phyloP scores from a whole-genome alignment of 2,888 invertebrate genomes.

The Callyntrura guangdongensis region DNA sequence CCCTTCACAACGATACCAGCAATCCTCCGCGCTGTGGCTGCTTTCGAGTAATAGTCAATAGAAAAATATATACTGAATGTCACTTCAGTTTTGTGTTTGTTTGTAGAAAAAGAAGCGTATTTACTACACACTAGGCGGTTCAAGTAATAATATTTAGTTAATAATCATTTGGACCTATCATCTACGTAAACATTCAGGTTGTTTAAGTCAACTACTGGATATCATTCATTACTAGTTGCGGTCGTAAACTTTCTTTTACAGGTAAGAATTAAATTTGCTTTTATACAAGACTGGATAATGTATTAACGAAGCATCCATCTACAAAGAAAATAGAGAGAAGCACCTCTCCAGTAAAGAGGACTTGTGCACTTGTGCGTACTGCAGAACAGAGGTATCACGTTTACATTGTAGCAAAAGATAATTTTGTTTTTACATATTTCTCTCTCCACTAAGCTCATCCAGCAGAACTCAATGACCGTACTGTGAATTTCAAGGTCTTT shows the following conservation, averaged over 20 bases:
- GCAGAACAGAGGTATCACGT: not conserved
- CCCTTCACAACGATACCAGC: not conserved
- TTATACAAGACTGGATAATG: no score
- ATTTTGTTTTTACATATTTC: slow-evolving; percentile 25
- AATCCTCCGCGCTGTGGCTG: not conserved
- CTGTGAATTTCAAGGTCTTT: slow-evolving; percentile 30
- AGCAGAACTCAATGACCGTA: slow-evolving; percentile 40
- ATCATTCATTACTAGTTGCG: not conserved
- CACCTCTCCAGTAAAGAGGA: not conserved
- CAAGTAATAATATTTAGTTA: slow-evolving; percentile 7
- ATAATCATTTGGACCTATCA: slow-evolving; percentile 11
- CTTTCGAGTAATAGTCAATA: not conserved
- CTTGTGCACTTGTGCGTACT: no score
- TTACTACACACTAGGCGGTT: not conserved
- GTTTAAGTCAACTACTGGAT: not conserved
- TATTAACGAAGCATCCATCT: not conserved
- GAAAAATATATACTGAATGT: not conserved
- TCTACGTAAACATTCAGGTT: not conserved
- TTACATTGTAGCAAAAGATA: not conserved
- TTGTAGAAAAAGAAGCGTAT: slow-evolving; percentile 3
- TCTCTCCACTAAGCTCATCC: not conserved
- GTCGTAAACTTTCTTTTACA: no score
- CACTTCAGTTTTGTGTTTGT: not conserved
- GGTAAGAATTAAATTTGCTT: slow-evolving; percentile 42
- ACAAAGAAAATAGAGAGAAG: not conserved